phyloP scores from a whole-genome alignment of 2,797 vertebrate species.

The Malacoctenus gilli region DNA sequence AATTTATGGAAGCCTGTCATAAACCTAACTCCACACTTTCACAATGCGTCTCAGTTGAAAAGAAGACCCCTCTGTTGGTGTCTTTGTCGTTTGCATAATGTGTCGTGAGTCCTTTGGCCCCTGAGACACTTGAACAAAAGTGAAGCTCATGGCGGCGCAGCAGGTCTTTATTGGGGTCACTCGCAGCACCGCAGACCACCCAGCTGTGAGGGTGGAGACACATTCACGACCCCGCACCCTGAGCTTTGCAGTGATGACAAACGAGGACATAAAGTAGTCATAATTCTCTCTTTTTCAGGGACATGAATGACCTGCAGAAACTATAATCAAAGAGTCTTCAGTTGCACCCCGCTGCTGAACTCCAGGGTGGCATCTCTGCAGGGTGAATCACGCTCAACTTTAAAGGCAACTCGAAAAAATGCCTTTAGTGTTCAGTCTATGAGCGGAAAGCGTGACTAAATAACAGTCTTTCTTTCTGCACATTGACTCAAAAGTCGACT shows the following conservation, averaged over 20 bases:
- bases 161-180: conserved; percentile 73
- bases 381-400: conserved; percentile 57
- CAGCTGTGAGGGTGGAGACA: conserved; percentile 57
- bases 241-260: conserved; percentile 59
- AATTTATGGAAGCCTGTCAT: conserved; percentile 23
- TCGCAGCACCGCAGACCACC: conserved; percentile 73
- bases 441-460: conserved; percentile 42
- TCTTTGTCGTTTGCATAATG: conserved; percentile 55
- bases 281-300: conserved; percentile 59
- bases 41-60: conserved; percentile 22
- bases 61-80: conserved; percentile 51
- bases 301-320: conserved; percentile 58
- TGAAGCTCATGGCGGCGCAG: conserved; percentile 65
- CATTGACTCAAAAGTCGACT: conserved; percentile 21
- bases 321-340: conserved; percentile 62
- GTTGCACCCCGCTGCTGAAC: conserved; percentile 52
- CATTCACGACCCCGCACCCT: conserved; percentile 53
- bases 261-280: conserved; percentile 60
- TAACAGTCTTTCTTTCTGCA: conserved; percentile 49
- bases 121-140: conserved; percentile 65
- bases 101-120: conserved; percentile 57
- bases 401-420: conserved; percentile 53
- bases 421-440: conserved; percentile 31
- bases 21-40: conserved; percentile 26
- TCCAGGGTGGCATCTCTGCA: conserved; percentile 46